These are phyloP conservation scores for Phanerotoma sp. DNA, from an alignment of 2,888 invertebrate genomes.

Conservation along the genomic window DNA sequence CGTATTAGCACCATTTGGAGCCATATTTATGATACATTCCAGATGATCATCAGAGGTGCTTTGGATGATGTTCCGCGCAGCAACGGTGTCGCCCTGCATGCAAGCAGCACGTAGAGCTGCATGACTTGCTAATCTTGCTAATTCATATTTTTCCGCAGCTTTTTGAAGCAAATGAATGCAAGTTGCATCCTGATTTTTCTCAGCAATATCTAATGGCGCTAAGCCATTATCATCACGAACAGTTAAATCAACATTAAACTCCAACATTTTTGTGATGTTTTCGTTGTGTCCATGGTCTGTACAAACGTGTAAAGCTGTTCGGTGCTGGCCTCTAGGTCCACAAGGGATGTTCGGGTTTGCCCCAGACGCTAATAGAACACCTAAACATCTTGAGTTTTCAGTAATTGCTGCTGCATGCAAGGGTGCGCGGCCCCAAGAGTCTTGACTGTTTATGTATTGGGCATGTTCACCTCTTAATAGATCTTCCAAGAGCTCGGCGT, in stretches of 20 bases:
- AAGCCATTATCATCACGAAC: slow-evolving; percentile 69
- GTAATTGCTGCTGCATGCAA: slow-evolving; percentile 82
- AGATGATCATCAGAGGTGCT: slow-evolving; percentile 68
- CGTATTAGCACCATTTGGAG: slow-evolving; percentile 86
- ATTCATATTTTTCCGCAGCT: slow-evolving; percentile 70
- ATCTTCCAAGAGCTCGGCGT: slow-evolving; percentile 81
- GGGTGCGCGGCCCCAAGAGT: slow-evolving; percentile 74
- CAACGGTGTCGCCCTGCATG: slow-evolving; percentile 69
- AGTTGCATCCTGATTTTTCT: slow-evolving; percentile 67
- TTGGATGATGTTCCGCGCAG: slow-evolving; percentile 68
- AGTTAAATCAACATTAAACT: slow-evolving; percentile 67
- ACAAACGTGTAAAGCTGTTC: slow-evolving; percentile 81
- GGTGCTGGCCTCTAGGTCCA: slow-evolving; percentile 67
- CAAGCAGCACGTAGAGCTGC: slow-evolving; percentile 76
- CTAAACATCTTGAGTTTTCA: slow-evolving; percentile 74
- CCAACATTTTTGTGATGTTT: slow-evolving; percentile 69
- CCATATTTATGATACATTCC: slow-evolving; percentile 79
- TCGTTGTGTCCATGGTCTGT: slow-evolving; percentile 76
- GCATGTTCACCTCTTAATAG: slow-evolving; percentile 69
- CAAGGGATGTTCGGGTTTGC: slow-evolving; percentile 71
- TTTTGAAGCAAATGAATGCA: slow-evolving; percentile 67
- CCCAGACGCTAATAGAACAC: slow-evolving; percentile 70
- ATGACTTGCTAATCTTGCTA: slow-evolving; percentile 73
- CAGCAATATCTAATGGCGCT: slow-evolving; percentile 72
- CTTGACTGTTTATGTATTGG: slow-evolving; percentile 69